phyloP scores from a whole-genome alignment of 2,888 invertebrate genomes.

The Phoenoteleia sp. region DNA sequence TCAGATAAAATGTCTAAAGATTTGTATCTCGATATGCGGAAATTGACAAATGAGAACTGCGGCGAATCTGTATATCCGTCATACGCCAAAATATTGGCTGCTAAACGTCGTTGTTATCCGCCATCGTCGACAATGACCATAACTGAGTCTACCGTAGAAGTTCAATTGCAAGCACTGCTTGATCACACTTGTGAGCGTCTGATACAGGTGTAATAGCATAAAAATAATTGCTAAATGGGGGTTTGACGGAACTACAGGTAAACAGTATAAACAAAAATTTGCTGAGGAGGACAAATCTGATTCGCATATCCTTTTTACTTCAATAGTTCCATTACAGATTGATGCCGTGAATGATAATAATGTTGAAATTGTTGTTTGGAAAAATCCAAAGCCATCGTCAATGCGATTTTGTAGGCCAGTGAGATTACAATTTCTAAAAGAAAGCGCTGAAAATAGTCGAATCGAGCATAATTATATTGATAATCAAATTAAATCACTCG shows the following conservation, averaged over 20 bases:
- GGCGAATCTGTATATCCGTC: slow-evolving; percentile 17
- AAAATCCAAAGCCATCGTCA: slow-evolving; percentile 5
- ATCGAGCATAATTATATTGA: slow-evolving; percentile 30
- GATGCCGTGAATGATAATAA: neutral
- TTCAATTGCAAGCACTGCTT: slow-evolving; percentile 20
- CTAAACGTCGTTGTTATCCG: slow-evolving; percentile 32
- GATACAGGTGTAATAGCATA: too few species aligned
- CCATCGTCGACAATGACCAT: slow-evolving; percentile 15
- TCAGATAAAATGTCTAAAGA: slow-evolving; percentile 16
- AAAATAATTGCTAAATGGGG: too few species aligned
- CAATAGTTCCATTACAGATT: slow-evolving; percentile 7
- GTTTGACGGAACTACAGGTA: neutral
- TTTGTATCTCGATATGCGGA: neutral
- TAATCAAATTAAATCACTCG: slow-evolving; percentile 53
- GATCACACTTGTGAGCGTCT: slow-evolving; percentile 14
- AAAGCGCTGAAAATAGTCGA: slow-evolving; percentile 13
- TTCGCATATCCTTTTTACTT: neutral
- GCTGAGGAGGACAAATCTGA: neutral
- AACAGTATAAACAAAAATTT: neutral
- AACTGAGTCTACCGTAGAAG: slow-evolving; percentile 27
- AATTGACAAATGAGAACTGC: slow-evolving; percentile 16
- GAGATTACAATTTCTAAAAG: neutral
- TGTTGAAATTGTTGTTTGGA: neutral
- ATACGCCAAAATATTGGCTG: slow-evolving; percentile 29
- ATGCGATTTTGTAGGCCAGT: neutral